Percentiles rank a stretch among this genome's conserved stretches.
Evolutionary conservation across 2,113 vertebrate genomes (phyloP).

Genomic region (Malurus melanocephalus): DNA sequence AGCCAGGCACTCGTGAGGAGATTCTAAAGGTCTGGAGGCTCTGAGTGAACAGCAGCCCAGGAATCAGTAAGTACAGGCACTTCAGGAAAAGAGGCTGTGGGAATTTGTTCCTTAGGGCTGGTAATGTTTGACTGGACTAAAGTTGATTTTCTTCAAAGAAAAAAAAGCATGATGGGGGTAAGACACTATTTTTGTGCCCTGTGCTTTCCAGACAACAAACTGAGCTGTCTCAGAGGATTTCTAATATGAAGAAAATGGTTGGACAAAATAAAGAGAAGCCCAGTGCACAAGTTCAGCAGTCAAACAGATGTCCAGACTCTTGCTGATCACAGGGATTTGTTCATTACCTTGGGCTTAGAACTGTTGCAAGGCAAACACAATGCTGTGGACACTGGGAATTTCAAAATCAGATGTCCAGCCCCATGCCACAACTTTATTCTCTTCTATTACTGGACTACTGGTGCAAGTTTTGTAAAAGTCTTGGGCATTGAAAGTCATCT

Average conservation of each 20-base stretch:
- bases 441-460: background rate
- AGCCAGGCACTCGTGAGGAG: background rate
- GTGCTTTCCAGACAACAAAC: background rate
- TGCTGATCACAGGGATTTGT: background rate
- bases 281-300: background rate
- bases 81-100: background rate
- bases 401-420: background rate
- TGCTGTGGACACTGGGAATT: background rate
- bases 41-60: background rate
- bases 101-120: background rate
- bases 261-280: background rate
- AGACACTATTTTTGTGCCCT: background rate
- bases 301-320: background rate
- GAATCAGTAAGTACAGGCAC: background rate
- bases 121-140: background rate
- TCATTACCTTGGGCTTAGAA: background rate
- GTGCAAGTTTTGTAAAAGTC: background rate
- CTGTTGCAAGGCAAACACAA: background rate
- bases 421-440: background rate
- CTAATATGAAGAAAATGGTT: background rate
- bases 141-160: background rate
- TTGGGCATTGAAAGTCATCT: background rate
- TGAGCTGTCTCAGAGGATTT: background rate
- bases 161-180: background rate
- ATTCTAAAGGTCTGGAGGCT: background rate